Percentiles rank a stretch among this genome's conserved stretches.
phyloP scores from a whole-genome alignment of 2,888 invertebrate species.

The Caradrina kadenii region DNA sequence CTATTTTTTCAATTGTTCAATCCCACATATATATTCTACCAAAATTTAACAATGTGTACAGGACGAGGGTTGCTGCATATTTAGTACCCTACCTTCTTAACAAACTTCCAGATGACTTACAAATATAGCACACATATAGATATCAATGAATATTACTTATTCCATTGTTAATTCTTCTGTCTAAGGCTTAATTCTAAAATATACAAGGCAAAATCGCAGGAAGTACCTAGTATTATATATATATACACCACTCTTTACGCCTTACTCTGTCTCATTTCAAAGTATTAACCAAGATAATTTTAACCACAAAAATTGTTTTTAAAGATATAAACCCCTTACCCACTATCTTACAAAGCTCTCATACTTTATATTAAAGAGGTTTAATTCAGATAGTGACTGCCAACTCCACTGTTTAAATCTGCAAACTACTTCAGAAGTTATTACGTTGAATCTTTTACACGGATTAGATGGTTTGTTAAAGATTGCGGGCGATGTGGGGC shows the following conservation, averaged over 20 bases:
- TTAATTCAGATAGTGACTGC: slow-evolving; percentile 31
- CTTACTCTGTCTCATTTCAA: background rate
- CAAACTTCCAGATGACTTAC: too few relatives aligned
- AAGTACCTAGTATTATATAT: too few relatives aligned
- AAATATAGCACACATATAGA: too few relatives aligned
- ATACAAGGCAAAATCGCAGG: too few relatives aligned
- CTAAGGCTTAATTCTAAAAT: too few relatives aligned
- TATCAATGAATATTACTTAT: too few relatives aligned
- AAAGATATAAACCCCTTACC: slow-evolving; percentile 5
- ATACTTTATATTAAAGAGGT: slow-evolving; percentile 23
- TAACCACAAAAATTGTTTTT: slow-evolving; percentile 21
- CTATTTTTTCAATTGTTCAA: too few relatives aligned
- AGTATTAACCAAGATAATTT: slow-evolving; percentile 9
- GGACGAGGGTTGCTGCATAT: too few relatives aligned
- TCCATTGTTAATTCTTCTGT: too few relatives aligned
- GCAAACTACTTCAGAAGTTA: slow-evolving; percentile 11
- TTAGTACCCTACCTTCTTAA: too few relatives aligned
- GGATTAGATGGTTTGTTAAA: background rate
- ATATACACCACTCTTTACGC: background rate
- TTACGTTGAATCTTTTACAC: background rate
- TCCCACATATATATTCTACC: too few relatives aligned
- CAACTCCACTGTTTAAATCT: slow-evolving; percentile 24
- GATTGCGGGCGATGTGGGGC: background rate
- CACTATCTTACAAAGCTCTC: background rate
- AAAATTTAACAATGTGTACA: too few relatives aligned